Base-by-base conservation (phyloP, 2,113 vertebrate genomes). In the Indicator maculatus region DNA sequence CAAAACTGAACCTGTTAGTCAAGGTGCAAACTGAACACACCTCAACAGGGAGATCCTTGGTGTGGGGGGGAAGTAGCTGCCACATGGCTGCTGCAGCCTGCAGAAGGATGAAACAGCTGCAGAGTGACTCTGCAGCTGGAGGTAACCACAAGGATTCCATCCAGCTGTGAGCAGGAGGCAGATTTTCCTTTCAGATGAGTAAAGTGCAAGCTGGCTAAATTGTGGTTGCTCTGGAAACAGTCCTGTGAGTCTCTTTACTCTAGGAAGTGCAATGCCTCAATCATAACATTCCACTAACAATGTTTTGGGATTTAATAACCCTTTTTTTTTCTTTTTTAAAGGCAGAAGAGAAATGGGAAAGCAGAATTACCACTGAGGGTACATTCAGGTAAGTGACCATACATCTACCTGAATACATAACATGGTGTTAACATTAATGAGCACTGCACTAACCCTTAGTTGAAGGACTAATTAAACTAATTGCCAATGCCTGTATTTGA, bases 381-480 rank as follows among this genome's bases (percentile, higher is more conserved):
- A 79, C 26, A 47, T 71, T 83, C 39, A 70, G 70, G 79, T 44
- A 50, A 76, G 8, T 55, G 77, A 92, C 55, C 15, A 23, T 70
- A 45, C 3, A 17, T 92, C 85, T 60, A 86, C 69, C 72, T 88
- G 71, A 79, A 58, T 79, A 67, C 67, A 27, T 77, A 73, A 44
- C 45, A 12, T 20, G 18, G 3, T 44, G 77, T 83, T 86, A 86
- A 88, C n/a, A 28, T 72, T 90, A 88, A 65, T 71, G 86, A 74
- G 10, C 33, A 45, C 33, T 44, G 38, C 41, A 63, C 33, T 94
- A 82, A 89, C 26, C 67, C 86, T 74, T 71, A 64, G 58, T 75
- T 75, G 47, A 69, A 86, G 47, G 24, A 47, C 47, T 93, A 75
- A 88, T 88, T 88, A 93, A 89, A 93, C 77, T 88, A 85, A 90